These are phyloP conservation scores for Eulemur macaco DNA, from an alignment of 2,113 vertebrate species.

Conservation along the genomic window DNA sequence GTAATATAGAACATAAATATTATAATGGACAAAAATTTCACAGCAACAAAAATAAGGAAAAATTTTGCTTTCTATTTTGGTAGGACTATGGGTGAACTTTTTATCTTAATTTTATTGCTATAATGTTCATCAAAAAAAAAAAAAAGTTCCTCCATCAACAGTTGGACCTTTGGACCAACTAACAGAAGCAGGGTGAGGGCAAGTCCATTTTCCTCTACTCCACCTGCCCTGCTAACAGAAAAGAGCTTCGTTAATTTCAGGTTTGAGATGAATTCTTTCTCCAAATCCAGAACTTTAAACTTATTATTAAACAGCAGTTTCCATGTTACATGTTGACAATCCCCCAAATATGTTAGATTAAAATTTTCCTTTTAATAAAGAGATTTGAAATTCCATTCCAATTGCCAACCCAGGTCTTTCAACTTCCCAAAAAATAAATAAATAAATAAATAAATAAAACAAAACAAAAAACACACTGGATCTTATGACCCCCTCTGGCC, in stretches of 20 bases:
- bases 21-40: not conserved
- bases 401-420: not conserved
- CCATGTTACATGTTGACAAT: not conserved
- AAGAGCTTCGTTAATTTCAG: not conserved
- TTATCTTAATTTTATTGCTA: not conserved
- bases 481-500: not conserved
- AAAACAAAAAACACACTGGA: not conserved
- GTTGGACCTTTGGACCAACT: not conserved
- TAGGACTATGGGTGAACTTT: not conserved
- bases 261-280: not conserved
- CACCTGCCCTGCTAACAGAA: not conserved
- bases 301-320: not conserved
- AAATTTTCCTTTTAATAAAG: slow-evolving; percentile 47
- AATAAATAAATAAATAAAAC: not conserved
- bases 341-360: not conserved
- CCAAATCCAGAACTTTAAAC: not conserved
- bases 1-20: not conserved
- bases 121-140: not conserved
- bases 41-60: not conserved
- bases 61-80: not conserved
- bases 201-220: not conserved
- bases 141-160: not conserved
- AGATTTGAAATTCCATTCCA: slow-evolving; percentile 37
- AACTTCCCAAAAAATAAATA: not conserved
- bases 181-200: not conserved